Evolutionary conservation across 1,140 invertebrate genomes (phyloP).

Genomic region (Drosophila simulans): DNA sequence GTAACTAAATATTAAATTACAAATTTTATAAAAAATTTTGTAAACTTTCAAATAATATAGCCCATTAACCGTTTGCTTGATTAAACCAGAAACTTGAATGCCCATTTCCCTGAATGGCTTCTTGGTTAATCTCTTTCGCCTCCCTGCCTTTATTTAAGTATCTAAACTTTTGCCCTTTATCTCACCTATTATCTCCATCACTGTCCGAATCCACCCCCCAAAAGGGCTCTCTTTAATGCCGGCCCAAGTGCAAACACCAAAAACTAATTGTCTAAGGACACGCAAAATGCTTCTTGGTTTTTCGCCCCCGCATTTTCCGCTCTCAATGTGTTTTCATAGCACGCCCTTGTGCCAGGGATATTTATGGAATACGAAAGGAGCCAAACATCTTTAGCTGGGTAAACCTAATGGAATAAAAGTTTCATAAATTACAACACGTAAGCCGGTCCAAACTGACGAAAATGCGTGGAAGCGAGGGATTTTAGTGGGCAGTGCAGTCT

Average conservation of each 20-base stretch:
- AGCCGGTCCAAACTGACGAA: constrained; percentile 19
- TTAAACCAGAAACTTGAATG: constrained; percentile 1
- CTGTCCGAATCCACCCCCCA: constrained; percentile 14
- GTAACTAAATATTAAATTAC: not conserved
- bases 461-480: not conserved
- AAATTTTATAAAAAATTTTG: not conserved
- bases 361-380: constrained; percentile 12
- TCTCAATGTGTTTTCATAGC: not conserved
- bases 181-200: constrained; percentile 35
- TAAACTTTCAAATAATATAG: not conserved
- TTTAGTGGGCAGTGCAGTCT: constrained; percentile 16
- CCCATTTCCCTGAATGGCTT: not conserved
- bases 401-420: constrained; percentile 40
- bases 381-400: constrained; percentile 42
- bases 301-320: not conserved
- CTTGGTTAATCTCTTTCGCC: constrained; percentile 18
- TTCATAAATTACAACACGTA: constrained; percentile 55
- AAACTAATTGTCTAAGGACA: constrained; percentile 63
- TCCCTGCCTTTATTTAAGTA: constrained; percentile 23
- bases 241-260: constrained; percentile 49
- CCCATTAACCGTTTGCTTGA: not conserved
- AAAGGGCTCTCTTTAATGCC: constrained; percentile 39
- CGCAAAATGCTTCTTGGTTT: constrained; percentile 42
- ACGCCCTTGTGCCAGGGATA: constrained; percentile 6
- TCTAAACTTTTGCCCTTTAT: constrained; percentile 38